A percentile compares a stretch with the other conserved stretches of the same genome.
phyloP scores from a whole-genome alignment of 2,113 vertebrate species.

The Phalacrocorax carbo region DNA sequence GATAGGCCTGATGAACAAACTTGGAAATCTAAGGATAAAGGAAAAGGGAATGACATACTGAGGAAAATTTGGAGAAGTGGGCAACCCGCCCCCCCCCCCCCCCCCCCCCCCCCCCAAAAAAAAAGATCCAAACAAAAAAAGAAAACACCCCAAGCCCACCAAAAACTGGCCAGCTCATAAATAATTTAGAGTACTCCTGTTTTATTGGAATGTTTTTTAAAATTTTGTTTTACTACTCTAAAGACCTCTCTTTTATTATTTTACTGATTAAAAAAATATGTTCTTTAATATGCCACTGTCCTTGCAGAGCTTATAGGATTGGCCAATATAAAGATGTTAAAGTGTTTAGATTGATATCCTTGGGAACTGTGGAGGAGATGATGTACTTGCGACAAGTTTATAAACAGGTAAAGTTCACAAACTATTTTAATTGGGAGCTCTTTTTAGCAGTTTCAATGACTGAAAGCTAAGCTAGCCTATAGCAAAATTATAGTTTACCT shows the following conservation, averaged over 20 bases:
- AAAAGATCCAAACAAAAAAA: too few species aligned
- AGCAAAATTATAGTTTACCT: not conserved
- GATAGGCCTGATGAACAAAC: not conserved
- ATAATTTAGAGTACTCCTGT: not conserved
- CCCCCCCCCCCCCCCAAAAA: too few species aligned
- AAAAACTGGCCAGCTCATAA: not conserved
- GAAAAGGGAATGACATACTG: not conserved
- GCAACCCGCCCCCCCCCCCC: too few species aligned
- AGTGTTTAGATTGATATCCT: conserved; percentile 90
- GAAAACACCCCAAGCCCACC: too few species aligned
- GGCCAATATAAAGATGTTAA: conserved; percentile 94
- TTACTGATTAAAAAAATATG: not conserved
- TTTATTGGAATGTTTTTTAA: not conserved
- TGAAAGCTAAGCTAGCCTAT: not conserved
- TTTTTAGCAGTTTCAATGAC: not conserved
- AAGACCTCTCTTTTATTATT: not conserved
- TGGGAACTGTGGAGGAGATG: conserved; percentile 95
- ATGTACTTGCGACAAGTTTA: conserved; percentile 96
- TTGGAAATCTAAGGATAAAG: not conserved
- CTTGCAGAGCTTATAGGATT: conserved; percentile 89
- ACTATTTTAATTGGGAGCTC: not conserved
- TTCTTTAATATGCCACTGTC: not conserved
- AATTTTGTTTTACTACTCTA: not conserved
- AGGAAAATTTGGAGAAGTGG: not conserved
- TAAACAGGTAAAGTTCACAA: conserved; percentile 84